Percentiles rank a stretch among this genome's conserved stretches.
These are phyloP conservation scores for Athripsodes cinereus DNA, from an alignment of 2,888 invertebrate genomes.

Conservation along the genomic window DNA sequence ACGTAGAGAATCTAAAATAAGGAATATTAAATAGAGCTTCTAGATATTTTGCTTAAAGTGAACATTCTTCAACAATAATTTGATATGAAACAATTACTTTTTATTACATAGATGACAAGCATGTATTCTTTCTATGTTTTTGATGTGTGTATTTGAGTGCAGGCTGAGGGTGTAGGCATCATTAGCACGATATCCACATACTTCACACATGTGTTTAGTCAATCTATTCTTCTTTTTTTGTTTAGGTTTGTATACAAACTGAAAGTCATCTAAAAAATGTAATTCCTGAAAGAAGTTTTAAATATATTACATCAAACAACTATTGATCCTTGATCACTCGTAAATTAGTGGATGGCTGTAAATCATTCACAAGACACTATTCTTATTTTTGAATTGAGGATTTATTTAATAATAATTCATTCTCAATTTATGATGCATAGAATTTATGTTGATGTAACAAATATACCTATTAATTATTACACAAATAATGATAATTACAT, in stretches of 20 bases:
- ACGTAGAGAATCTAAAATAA: background rate
- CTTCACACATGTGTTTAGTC: constrained; percentile 17
- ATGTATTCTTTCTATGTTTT: constrained; percentile 12
- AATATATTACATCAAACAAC: no score
- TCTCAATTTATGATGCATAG: no score
- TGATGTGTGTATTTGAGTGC: constrained; percentile 12
- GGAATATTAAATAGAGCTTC: background rate
- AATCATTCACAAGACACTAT: no score
- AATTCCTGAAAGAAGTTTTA: constrained; percentile 14
- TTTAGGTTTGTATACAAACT: constrained; percentile 9
- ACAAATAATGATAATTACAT: no score
- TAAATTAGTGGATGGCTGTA: no score
- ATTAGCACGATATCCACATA: constrained; percentile 17
- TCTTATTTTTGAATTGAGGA: no score
- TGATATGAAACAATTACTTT: constrained; percentile 1
- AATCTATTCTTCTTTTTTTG: constrained; percentile 18
- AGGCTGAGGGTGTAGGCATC: constrained; percentile 12
- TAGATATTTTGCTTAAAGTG: no score
- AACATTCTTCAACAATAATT: background rate
- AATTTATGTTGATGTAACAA: no score
- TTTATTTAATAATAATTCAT: no score
- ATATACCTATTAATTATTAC: no score
- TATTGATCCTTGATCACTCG: no score
- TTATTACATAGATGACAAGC: constrained; percentile 13
- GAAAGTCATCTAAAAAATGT: constrained; percentile 9